These are phyloP conservation scores for Passer montanus DNA, from an alignment of 2,113 vertebrate species.

Conservation along the genomic window DNA sequence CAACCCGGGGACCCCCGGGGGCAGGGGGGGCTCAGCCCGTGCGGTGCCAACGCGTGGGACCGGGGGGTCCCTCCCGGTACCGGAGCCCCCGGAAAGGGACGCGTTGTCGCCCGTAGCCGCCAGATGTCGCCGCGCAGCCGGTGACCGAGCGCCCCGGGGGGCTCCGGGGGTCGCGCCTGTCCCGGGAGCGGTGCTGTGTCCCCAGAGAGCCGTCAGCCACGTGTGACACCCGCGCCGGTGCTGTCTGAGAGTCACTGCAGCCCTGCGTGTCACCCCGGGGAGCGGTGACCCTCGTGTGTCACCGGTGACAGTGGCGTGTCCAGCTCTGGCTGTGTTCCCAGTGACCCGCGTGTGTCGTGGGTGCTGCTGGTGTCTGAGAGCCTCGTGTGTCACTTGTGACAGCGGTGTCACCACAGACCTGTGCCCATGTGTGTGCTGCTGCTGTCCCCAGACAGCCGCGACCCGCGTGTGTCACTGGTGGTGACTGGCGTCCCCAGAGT, in stretches of 20 bases:
- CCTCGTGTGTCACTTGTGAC: background rate
- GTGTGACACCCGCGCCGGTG: background rate
- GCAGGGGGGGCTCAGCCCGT: background rate
- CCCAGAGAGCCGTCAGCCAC: background rate
- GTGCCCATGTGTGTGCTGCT: background rate
- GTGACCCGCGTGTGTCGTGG: background rate
- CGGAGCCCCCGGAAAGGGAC: background rate
- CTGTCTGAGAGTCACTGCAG: background rate
- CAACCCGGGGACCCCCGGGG: background rate
- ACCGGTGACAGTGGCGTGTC: background rate
- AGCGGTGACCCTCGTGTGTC: background rate
- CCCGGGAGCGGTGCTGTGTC: background rate
- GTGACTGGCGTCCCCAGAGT: background rate
- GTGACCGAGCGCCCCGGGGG: background rate
- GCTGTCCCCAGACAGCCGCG: background rate
- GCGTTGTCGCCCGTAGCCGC: background rate
- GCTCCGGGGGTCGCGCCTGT: background rate
- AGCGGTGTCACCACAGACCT: background rate
- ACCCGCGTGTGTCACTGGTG: background rate
- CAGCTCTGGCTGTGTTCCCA: background rate
- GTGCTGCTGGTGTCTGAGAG: background rate
- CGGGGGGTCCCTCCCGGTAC: background rate
- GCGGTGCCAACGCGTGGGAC: background rate
- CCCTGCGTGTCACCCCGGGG: background rate
- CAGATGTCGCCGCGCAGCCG: constrained; percentile 14